Conservation (phyloP, 1,140 invertebrate species). For the Phymastichus coffea region DNA sequence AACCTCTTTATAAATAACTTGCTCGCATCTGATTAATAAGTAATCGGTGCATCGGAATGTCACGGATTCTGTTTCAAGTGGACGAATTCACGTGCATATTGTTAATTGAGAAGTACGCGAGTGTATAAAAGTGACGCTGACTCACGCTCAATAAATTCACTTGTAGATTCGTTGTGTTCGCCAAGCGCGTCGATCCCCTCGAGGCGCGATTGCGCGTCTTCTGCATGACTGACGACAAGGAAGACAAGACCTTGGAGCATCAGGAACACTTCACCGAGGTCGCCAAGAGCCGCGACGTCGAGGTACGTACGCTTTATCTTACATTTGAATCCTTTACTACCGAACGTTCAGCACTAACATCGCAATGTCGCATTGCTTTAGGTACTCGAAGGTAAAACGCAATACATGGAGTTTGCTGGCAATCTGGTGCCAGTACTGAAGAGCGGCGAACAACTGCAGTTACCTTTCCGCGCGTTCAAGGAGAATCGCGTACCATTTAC, state of each 20-base stretch:
- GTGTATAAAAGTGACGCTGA: slow-evolving; percentile 10
- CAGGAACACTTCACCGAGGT: slow-evolving; percentile 94
- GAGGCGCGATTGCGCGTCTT: slow-evolving; percentile 91
- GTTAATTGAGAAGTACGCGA: too few species aligned
- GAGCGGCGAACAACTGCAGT: slow-evolving; percentile 85
- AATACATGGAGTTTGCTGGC: slow-evolving; percentile 94
- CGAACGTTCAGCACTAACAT: not conserved
- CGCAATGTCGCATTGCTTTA: slow-evolving; percentile 36
- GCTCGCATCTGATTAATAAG: too few species aligned
- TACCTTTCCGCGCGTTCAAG: slow-evolving; percentile 88
- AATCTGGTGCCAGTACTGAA: slow-evolving; percentile 93
- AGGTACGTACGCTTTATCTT: slow-evolving; percentile 56
- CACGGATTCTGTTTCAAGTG: too few species aligned
- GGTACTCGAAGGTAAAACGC: slow-evolving; percentile 83
- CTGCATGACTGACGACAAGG: slow-evolving; percentile 97
- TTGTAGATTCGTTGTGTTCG: slow-evolving; percentile 86
- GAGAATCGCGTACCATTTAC: slow-evolving; percentile 93
- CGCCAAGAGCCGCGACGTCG: slow-evolving; percentile 86
- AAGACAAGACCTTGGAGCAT: slow-evolving; percentile 92
- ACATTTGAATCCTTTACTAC: not conserved
- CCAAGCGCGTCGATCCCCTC: slow-evolving; percentile 82
- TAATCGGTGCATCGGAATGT: too few species aligned
- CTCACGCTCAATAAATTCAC: slow-evolving; percentile 2
- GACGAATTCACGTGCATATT: too few species aligned
- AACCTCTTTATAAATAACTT: too few species aligned